Conservation (phyloP, 1,140 invertebrate species). For the Antheraea pernyi region DNA sequence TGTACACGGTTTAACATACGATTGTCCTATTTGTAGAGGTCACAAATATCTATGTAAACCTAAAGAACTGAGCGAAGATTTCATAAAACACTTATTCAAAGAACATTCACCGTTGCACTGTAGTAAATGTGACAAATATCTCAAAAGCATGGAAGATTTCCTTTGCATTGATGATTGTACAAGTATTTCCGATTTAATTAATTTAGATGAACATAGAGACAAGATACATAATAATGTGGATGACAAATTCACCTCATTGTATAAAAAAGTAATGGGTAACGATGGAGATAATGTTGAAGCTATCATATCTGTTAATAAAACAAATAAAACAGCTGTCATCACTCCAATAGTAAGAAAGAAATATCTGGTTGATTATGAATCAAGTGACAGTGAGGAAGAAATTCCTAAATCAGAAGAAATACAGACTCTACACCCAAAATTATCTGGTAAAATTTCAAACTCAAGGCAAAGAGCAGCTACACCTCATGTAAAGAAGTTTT, state of each 20-base stretch:
- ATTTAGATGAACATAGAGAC: conserved; percentile 28
- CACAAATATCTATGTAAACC: conserved; percentile 50
- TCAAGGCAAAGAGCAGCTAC: conserved; percentile 45
- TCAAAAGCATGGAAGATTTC: conserved; percentile 65
- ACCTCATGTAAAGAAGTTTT: conserved; percentile 54
- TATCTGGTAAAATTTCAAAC: conserved; percentile 45
- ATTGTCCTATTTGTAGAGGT: conserved; percentile 69
- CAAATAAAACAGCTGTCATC: conserved; percentile 61
- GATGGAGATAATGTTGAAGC: conserved; percentile 53
- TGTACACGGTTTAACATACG: conserved; percentile 57
- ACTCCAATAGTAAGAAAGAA: conserved; percentile 60
- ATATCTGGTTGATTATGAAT: conserved; percentile 65
- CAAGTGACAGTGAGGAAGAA: conserved; percentile 54
- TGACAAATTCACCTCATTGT: conserved; percentile 61
- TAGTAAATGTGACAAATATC: conserved; percentile 61
- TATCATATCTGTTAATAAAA: conserved; percentile 42
- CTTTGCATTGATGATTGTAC: conserved; percentile 55
- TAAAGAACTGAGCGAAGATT: conserved; percentile 45
- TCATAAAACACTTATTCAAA: conserved; percentile 56
- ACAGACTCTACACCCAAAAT: conserved; percentile 45
- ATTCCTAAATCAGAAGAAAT: conserved; percentile 26
- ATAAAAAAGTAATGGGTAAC: conserved; percentile 46
- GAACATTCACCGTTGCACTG: conserved; percentile 68
- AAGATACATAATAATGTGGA: conserved; percentile 34
- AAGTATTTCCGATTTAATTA: conserved; percentile 59